Evolutionary conservation across 2,888 invertebrate genomes (phyloP).

Genomic region (Dasypolia templi): DNA sequence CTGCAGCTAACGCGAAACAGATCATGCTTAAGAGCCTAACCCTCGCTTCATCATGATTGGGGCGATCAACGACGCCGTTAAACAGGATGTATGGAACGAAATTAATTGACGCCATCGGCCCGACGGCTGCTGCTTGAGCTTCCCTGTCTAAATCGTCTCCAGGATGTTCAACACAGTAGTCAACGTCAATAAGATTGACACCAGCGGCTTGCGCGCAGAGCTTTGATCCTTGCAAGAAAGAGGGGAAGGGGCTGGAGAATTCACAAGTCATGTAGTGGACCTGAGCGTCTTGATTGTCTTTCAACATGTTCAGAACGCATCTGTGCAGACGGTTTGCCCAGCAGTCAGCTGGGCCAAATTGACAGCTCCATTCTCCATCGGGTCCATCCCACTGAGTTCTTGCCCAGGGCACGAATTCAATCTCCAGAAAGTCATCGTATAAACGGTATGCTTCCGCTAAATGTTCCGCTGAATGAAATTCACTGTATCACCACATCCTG

Average conservation of each 20-base stretch:
- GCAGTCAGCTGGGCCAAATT: conserved; percentile 80
- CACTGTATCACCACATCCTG: conserved; percentile 81
- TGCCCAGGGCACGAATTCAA: conserved; percentile 87
- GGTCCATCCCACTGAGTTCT: too few relatives aligned
- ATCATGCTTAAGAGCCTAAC: conserved; percentile 73
- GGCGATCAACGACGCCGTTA: conserved; percentile 72
- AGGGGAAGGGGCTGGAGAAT: conserved; percentile 74
- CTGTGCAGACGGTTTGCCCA: conserved; percentile 85
- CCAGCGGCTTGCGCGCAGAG: conserved; percentile 78
- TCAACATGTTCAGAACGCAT: conserved; percentile 79
- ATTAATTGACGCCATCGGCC: conserved; percentile 71
- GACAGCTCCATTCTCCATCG: conserved; percentile 77
- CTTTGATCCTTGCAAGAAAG: conserved; percentile 74
- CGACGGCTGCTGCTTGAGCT: conserved; percentile 73
- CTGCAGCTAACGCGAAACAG: conserved; percentile 80
- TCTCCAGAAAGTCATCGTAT: conserved; percentile 78
- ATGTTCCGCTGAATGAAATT: conserved; percentile 75
- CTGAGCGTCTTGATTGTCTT: conserved; percentile 77
- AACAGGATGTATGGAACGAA: conserved; percentile 83
- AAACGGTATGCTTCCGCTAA: conserved; percentile 75
- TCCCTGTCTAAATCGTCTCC: conserved; percentile 76
- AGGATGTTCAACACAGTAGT: conserved; percentile 77
- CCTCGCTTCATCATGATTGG: conserved; percentile 68
- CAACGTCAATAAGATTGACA: conserved; percentile 75
- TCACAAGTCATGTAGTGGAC: conserved; percentile 85